Evolutionary conservation across 2,888 invertebrate genomes (phyloP).

Genomic region (Drosophila putrida): DNA sequence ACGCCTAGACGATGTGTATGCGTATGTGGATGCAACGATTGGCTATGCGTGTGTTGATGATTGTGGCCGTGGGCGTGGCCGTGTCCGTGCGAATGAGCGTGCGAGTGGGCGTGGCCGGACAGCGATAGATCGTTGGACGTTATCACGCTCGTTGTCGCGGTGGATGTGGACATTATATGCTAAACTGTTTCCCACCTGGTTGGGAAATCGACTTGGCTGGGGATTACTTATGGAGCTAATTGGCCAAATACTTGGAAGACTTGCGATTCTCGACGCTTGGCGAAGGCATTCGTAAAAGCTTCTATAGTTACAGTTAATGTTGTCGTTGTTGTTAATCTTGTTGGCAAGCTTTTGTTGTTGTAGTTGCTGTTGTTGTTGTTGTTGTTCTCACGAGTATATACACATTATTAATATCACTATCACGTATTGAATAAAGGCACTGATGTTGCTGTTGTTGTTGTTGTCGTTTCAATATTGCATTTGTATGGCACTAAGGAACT

Average conservation of each 20-base stretch:
- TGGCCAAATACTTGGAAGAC: slow-evolving; percentile 14
- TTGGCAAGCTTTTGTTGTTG: slow-evolving; percentile 49
- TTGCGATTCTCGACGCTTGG: not conserved
- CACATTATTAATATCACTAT: slow-evolving; percentile 79
- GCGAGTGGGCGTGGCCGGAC: slow-evolving; percentile 61
- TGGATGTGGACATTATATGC: slow-evolving; percentile 81
- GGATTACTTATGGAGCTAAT: slow-evolving; percentile 6
- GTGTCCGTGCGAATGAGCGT: slow-evolving; percentile 45
- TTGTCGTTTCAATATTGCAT: slow-evolving; percentile 72
- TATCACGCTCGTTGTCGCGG: slow-evolving; percentile 83
- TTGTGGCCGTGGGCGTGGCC: slow-evolving; percentile 59
- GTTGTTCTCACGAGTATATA: slow-evolving; percentile 76
- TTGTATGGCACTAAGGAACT: slow-evolving; percentile 80
- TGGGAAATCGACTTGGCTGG: slow-evolving; percentile 7
- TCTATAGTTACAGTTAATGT: slow-evolving; percentile 23
- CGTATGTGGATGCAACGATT: slow-evolving; percentile 24
- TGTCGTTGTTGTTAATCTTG: slow-evolving; percentile 35
- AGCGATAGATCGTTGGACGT: slow-evolving; percentile 83
- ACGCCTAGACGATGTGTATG: slow-evolving; percentile 64
- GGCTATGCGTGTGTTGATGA: slow-evolving; percentile 43
- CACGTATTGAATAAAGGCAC: slow-evolving; percentile 64
- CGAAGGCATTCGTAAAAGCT: slow-evolving; percentile 21
- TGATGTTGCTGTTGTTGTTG: slow-evolving; percentile 24
- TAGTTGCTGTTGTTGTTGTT: slow-evolving; percentile 37
- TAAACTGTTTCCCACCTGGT: slow-evolving; percentile 1